phyloP scores from a whole-genome alignment of 2,888 invertebrate species.

The Hyposoter dolosus region DNA sequence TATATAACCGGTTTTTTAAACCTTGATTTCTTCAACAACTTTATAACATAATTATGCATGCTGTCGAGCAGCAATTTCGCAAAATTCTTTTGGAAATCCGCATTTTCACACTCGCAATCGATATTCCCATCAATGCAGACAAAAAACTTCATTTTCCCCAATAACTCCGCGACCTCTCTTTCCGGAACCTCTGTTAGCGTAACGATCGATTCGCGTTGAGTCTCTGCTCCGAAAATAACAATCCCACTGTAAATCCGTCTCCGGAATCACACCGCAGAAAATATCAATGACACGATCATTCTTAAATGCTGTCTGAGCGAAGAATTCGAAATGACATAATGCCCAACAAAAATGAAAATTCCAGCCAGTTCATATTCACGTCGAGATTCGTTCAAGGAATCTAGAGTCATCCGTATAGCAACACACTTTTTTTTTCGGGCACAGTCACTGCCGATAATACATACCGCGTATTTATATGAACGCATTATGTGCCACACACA shows the following conservation, averaged over 20 bases:
- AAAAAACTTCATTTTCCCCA: too few relatives aligned
- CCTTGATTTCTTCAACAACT: background rate
- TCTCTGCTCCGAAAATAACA: too few relatives aligned
- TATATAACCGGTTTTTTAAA: background rate
- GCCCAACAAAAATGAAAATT: slow-evolving; percentile 17
- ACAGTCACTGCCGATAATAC: slow-evolving; percentile 23
- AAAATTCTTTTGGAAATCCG: background rate
- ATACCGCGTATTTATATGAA: background rate
- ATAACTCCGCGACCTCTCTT: too few relatives aligned
- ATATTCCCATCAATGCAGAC: too few relatives aligned
- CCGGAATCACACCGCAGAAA: background rate
- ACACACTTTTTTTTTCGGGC: slow-evolving; percentile 16
- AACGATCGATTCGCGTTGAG: too few relatives aligned
- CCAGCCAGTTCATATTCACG: background rate
- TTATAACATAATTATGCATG: background rate
- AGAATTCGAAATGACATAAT: background rate
- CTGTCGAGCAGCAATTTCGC: background rate
- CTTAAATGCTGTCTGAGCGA: too few relatives aligned
- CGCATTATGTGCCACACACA: slow-evolving; percentile 5
- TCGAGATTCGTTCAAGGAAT: slow-evolving; percentile 13
- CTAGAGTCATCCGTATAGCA: background rate
- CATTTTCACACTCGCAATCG: too few relatives aligned
- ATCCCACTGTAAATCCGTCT: background rate
- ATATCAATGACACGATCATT: background rate
- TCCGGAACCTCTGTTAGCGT: too few relatives aligned